Conservation (phyloP, 35 echinoderm and acorn worm genomes). For the Acanthaster planci region DNA sequence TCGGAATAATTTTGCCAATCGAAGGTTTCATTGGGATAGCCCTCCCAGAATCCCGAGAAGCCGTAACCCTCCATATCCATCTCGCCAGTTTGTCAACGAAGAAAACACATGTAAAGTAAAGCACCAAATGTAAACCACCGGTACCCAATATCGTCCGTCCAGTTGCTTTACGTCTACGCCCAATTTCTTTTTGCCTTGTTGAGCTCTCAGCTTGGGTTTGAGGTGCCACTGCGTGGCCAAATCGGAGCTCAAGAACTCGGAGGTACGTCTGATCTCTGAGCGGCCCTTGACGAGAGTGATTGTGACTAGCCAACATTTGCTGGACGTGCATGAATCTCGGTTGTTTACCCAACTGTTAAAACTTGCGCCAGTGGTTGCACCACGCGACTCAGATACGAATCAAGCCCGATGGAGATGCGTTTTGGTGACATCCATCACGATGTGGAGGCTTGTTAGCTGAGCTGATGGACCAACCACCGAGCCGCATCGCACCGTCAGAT, state of each 20-base stretch:
- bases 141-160: too few species aligned
- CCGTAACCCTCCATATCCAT: background rate
- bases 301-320: background rate
- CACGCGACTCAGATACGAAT: too few species aligned
- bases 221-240: background rate
- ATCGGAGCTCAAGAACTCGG: background rate
- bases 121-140: too few species aligned
- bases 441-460: too few species aligned
- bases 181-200: background rate
- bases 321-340: background rate
- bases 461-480: background rate
- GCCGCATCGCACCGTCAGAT: background rate
- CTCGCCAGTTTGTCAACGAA: constrained; percentile 9
- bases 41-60: background rate
- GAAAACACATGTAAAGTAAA: too few species aligned
- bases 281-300: background rate
- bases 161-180: too few species aligned
- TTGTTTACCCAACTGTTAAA: constrained; percentile 16
- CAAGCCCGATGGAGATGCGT: too few species aligned
- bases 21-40: background rate
- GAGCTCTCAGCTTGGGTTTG: background rate
- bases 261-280: background rate
- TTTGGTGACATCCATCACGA: too few species aligned
- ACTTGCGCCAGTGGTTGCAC: background rate
- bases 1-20: constrained; percentile 20